Conservation (phyloP, 2,888 invertebrate genomes). For the Yponomeuta cagnagella region DNA sequence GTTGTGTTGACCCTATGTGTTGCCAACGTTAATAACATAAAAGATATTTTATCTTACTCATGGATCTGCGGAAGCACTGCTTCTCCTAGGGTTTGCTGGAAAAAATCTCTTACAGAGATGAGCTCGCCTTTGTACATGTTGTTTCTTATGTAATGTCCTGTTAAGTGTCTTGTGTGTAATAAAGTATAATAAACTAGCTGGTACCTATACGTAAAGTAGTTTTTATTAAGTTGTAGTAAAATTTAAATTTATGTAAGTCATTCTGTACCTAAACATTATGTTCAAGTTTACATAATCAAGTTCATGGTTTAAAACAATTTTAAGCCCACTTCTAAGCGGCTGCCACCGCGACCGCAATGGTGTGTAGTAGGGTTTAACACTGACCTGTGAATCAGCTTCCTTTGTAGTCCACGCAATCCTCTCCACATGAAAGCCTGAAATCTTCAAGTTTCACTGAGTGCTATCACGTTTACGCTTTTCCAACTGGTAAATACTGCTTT, state of each 20-base stretch:
- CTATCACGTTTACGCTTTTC: conserved; percentile 47
- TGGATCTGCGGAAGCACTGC: neutral
- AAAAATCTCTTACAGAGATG: too few relatives aligned
- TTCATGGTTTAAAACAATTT: too few relatives aligned
- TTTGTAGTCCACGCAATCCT: conserved; percentile 57
- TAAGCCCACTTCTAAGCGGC: too few relatives aligned
- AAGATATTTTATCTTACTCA: neutral
- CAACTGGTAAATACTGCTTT: conserved; percentile 37
- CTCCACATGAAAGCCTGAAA: conserved; percentile 56
- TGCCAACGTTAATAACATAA: conserved; percentile 4
- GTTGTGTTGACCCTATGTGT: conserved; percentile 9
- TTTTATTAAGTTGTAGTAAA: neutral
- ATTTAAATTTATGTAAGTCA: too few relatives aligned
- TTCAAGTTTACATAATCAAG: too few relatives aligned
- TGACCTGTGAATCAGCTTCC: conserved; percentile 22
- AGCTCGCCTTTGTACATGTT: too few relatives aligned
- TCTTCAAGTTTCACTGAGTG: conserved; percentile 53
- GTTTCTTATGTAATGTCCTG: too few relatives aligned
- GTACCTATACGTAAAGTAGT: neutral
- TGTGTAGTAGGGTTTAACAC: neutral
- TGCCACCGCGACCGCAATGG: too few relatives aligned
- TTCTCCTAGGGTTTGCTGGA: too few relatives aligned
- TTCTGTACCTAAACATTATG: too few relatives aligned
- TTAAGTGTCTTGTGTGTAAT: too few relatives aligned
- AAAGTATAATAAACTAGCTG: too few relatives aligned